These are phyloP conservation scores for Dipodomys stephensi DNA, from an alignment of 2,113 vertebrate genomes.

Conservation along the genomic window DNA sequence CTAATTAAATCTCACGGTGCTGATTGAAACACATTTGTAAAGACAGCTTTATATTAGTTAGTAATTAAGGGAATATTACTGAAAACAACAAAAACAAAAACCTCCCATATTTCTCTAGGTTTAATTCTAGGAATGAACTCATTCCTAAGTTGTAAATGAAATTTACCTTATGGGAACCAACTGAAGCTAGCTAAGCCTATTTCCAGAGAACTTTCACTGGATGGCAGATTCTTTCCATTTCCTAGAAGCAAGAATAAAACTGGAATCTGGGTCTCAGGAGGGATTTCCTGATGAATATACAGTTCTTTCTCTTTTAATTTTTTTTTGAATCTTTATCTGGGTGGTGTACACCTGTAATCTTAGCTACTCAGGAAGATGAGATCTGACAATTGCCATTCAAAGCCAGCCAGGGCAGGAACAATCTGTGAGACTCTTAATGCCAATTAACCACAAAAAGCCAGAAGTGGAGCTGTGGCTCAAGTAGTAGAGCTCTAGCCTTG, in stretches of 20 bases:
- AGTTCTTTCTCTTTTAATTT: neutral
- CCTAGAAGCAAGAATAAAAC: neutral
- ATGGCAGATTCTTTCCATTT: neutral
- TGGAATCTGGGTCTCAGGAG: neutral
- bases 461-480: no score
- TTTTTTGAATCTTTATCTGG: no score
- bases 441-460: no score
- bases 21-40: neutral
- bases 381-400: no score
- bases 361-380: no score
- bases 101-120: neutral
- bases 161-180: neutral
- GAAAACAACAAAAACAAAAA: neutral
- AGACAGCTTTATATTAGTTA: neutral
- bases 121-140: slow-evolving; percentile 12
- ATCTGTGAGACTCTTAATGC: no score
- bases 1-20: neutral
- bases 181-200: neutral
- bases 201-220: neutral
- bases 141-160: neutral
- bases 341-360: no score
- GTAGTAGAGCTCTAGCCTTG: no score
- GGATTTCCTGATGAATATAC: neutral
- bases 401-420: no score
- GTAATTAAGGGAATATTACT: neutral